Conservation (phyloP, 2,888 invertebrate genomes). For the Eulithis prunata region DNA sequence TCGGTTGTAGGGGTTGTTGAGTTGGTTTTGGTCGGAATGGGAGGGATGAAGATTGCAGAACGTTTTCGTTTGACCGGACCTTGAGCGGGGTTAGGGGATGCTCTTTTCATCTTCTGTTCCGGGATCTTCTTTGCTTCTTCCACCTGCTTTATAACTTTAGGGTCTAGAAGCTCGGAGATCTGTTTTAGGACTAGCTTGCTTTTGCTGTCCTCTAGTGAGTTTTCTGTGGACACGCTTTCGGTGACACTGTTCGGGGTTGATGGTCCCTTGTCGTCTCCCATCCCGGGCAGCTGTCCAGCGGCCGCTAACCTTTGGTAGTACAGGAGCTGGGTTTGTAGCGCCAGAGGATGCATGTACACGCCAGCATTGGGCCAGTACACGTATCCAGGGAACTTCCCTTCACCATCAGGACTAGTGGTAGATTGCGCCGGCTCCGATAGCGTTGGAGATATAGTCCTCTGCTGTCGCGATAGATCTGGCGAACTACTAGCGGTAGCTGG, state of each 20-base stretch:
- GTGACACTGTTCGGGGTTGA: slow-evolving; percentile 64
- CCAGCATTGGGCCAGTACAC: slow-evolving; percentile 89
- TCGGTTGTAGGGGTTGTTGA: slow-evolving; percentile 91
- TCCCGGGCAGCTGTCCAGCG: slow-evolving; percentile 72
- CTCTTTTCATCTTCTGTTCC: slow-evolving; percentile 77
- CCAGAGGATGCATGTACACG: slow-evolving; percentile 89
- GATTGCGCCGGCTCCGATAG: slow-evolving; percentile 72
- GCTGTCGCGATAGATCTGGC: slow-evolving; percentile 68
- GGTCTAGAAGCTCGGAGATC: slow-evolving; percentile 76
- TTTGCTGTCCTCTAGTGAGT: slow-evolving; percentile 72
- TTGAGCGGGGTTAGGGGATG: slow-evolving; percentile 66
- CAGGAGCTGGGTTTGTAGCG: slow-evolving; percentile 87
- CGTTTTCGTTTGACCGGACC: slow-evolving; percentile 88
- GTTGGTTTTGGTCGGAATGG: slow-evolving; percentile 89
- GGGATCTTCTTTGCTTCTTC: slow-evolving; percentile 66
- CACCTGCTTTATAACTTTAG: slow-evolving; percentile 71
- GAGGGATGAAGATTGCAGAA: slow-evolving; percentile 93
- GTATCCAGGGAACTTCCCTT: slow-evolving; percentile 79
- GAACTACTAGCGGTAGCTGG: slow-evolving; percentile 75
- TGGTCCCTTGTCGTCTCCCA: slow-evolving; percentile 57
- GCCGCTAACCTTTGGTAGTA: slow-evolving; percentile 91
- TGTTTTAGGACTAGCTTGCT: slow-evolving; percentile 77
- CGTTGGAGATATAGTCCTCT: slow-evolving; percentile 64
- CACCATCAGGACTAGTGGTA: slow-evolving; percentile 64
- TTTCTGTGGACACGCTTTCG: slow-evolving; percentile 57